These are phyloP conservation scores for Oncorhynchus kisutch DNA, from an alignment of 2,113 vertebrate genomes.

Conservation along the genomic window DNA sequence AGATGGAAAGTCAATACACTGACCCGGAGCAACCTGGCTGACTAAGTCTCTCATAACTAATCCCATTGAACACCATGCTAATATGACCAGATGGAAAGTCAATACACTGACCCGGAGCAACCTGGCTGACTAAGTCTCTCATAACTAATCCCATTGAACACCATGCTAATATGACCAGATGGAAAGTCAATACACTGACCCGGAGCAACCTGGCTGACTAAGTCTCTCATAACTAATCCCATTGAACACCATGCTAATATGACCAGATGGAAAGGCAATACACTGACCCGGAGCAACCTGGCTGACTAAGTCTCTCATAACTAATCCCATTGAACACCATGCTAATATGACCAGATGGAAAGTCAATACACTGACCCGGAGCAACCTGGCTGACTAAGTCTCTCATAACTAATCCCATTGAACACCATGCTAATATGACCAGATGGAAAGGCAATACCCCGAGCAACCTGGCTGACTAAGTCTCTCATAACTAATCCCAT, in stretches of 20 bases:
- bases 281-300: slow-evolving; percentile 42
- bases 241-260: slow-evolving; percentile 34
- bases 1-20: slow-evolving; percentile 57
- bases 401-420: background rate
- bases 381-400: slow-evolving; percentile 39
- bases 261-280: slow-evolving; percentile 58
- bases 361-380: slow-evolving; percentile 48
- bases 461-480: slow-evolving; percentile 35
- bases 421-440: slow-evolving; percentile 39
- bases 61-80: slow-evolving; percentile 22
- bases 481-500: no score
- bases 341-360: slow-evolving; percentile 54
- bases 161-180: slow-evolving; percentile 51
- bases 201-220: slow-evolving; percentile 32
- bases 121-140: no score
- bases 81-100: slow-evolving; percentile 57
- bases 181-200: slow-evolving; percentile 55
- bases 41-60: no score
- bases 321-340: slow-evolving; percentile 8
- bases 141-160: background rate
- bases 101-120: slow-evolving; percentile 47
- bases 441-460: slow-evolving; percentile 58
- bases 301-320: no score
- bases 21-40: slow-evolving; percentile 40
- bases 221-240: no score